Percentiles rank a stretch among this genome's conserved stretches.
Evolutionary conservation across 2,113 vertebrate species (phyloP).

Genomic region (Nothocercus nigrocapillus): DNA sequence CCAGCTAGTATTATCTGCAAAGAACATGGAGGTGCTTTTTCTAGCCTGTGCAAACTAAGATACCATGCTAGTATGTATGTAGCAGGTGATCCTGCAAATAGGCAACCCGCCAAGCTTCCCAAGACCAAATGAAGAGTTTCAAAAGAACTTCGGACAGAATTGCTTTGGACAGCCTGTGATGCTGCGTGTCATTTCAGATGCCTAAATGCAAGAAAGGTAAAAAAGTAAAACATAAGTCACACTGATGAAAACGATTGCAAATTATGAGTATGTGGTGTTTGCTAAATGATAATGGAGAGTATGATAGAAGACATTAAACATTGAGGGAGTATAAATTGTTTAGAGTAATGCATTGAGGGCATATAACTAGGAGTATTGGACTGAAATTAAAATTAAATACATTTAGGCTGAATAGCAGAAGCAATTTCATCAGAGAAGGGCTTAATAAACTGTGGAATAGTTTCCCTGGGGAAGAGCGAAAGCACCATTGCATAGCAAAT

Average conservation of each 20-base stretch:
- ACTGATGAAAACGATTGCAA: neutral
- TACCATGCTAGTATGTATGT: neutral
- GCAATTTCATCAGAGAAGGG: neutral
- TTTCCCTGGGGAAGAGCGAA: neutral
- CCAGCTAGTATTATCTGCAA: neutral
- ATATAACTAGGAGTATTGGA: neutral
- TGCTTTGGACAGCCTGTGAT: neutral
- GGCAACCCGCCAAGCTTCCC: neutral
- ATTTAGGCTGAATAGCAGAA: constrained; percentile 10
- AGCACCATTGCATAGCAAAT: neutral
- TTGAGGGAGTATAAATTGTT: neutral
- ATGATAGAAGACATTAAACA: neutral
- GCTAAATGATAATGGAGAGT: neutral
- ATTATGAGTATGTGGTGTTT: neutral
- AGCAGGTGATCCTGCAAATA: neutral
- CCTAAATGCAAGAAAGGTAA: neutral
- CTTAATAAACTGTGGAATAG: neutral
- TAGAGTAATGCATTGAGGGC: neutral
- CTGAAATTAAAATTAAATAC: neutral
- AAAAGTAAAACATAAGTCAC: neutral
- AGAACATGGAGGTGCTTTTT: neutral
- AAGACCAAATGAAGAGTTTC: neutral
- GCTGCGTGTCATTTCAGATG: neutral
- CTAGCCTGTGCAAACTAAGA: neutral
- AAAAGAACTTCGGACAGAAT: neutral